Percentiles rank a stretch among this genome's conserved stretches.
Evolutionary conservation across 1,140 invertebrate genomes (phyloP).

Genomic region (Tribolium madens): DNA sequence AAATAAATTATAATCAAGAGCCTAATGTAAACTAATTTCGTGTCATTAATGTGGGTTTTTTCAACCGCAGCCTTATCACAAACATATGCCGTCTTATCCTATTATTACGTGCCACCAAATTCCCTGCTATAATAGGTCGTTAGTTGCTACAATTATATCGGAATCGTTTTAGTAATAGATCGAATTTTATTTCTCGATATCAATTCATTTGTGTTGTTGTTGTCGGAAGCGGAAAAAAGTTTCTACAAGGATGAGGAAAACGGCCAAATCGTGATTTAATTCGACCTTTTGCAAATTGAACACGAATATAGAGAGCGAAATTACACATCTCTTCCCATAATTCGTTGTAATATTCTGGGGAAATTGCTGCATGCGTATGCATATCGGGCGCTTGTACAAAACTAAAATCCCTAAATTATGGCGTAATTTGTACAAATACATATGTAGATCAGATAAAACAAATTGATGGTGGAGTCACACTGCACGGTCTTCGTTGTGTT

Average conservation of each 20-base stretch:
- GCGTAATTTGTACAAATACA: constrained; percentile 48
- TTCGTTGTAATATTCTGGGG: constrained; percentile 4
- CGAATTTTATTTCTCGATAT: constrained; percentile 21
- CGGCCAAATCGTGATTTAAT: neutral
- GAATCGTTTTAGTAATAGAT: constrained; percentile 28
- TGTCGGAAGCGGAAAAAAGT: constrained; percentile 4
- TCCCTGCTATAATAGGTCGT: constrained; percentile 14
- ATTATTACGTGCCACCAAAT: constrained; percentile 16
- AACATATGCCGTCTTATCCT: constrained; percentile 21
- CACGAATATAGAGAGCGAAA: constrained; percentile 4
- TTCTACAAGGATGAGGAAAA: neutral
- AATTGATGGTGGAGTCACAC: constrained; percentile 52
- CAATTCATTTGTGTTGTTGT: constrained; percentile 46
- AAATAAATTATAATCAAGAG: constrained; percentile 33
- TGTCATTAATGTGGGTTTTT: constrained; percentile 27
- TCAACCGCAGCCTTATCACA: constrained; percentile 14
- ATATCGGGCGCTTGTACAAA: constrained; percentile 29
- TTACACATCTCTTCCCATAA: constrained; percentile 16
- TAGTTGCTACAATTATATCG: constrained; percentile 12
- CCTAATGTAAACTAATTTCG: constrained; percentile 37
- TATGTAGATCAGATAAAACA: constrained; percentile 53
- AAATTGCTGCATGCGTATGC: neutral
- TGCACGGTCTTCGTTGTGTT: neutral
- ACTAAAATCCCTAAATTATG: constrained; percentile 48
- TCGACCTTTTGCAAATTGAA: constrained; percentile 1